Evolutionary conservation across 2,888 invertebrate species (phyloP).

Genomic region (Lithophane socia): DNA sequence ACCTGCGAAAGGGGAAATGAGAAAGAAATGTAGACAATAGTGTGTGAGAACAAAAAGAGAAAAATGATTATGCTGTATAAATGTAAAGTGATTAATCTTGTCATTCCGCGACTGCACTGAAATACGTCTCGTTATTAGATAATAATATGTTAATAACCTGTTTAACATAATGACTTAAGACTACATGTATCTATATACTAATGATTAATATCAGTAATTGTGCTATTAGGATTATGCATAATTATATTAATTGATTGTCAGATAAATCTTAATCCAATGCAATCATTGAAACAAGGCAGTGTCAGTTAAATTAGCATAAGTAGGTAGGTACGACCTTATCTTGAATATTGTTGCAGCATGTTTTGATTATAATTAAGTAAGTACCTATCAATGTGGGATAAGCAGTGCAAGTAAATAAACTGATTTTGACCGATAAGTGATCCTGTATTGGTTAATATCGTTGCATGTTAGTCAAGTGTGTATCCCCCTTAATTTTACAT

Average conservation of each 20-base stretch:
- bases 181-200: background rate
- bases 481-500: background rate
- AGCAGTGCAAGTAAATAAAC: background rate
- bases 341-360: slow-evolving; percentile 5
- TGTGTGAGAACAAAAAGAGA: too few relatives aligned
- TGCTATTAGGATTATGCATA: slow-evolving; percentile 32
- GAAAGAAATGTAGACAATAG: too few relatives aligned
- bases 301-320: slow-evolving; percentile 54
- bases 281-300: slow-evolving; percentile 54
- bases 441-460: background rate
- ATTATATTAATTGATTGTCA: slow-evolving; percentile 46
- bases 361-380: background rate
- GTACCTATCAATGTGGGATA: background rate
- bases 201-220: slow-evolving; percentile 25
- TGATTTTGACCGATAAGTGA: background rate
- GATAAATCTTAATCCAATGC: slow-evolving; percentile 50
- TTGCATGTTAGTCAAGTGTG: background rate
- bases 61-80: background rate
- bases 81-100: background rate
- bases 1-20: too few relatives aligned
- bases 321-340: slow-evolving; percentile 33
- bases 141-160: slow-evolving; percentile 7
- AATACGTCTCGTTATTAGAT: too few relatives aligned
- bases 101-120: background rate
- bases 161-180: slow-evolving; percentile 15